Evolutionary conservation across 2,113 vertebrate genomes (phyloP).

Genomic region (Mustelus asterias): DNA sequence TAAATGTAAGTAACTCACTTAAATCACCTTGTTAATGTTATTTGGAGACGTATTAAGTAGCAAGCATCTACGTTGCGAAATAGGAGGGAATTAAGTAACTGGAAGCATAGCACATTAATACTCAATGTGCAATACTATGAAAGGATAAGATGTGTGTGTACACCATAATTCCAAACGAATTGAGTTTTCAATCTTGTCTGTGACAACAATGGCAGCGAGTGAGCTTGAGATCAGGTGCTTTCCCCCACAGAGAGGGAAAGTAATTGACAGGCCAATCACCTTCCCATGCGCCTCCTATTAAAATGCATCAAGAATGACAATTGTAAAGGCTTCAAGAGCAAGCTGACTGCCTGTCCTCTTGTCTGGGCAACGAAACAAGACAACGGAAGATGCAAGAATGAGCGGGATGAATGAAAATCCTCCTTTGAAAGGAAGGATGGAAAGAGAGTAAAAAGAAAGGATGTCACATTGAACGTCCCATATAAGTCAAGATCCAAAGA

Average conservation of each 20-base stretch:
- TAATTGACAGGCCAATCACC: background rate
- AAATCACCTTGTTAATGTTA: background rate
- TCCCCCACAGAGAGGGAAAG: background rate
- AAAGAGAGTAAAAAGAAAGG: background rate
- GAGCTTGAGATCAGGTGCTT: background rate
- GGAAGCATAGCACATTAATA: background rate
- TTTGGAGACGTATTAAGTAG: background rate
- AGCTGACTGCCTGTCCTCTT: background rate
- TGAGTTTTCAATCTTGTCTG: background rate
- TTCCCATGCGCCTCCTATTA: background rate
- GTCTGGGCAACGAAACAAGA: background rate
- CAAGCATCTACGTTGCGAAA: background rate
- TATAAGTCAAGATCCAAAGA: background rate
- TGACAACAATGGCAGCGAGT: background rate
- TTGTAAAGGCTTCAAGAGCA: background rate
- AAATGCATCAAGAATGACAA: constrained; percentile 9
- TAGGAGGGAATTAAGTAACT: background rate
- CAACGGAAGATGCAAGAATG: background rate
- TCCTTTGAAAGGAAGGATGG: background rate
- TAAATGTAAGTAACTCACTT: background rate
- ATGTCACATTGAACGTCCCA: background rate
- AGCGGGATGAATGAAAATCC: background rate
- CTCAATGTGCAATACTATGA: background rate
- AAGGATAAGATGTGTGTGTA: background rate
- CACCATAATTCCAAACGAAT: background rate